A percentile compares a stretch with the other conserved stretches of the same genome.
Evolutionary conservation across 2,797 vertebrate genomes (phyloP).

Genomic region (Linurgus olivaceus): DNA sequence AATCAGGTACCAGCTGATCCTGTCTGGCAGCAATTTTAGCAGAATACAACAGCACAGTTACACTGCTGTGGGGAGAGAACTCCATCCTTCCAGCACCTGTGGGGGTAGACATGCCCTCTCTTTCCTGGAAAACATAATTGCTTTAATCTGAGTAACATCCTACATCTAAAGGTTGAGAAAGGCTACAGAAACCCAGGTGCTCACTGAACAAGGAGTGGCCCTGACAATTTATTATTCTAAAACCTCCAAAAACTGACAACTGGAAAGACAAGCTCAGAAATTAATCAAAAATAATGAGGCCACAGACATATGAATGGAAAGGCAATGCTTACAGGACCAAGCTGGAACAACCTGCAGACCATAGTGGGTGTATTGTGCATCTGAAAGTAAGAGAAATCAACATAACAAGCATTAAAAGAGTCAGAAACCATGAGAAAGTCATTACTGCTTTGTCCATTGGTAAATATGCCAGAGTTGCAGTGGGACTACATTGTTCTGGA

Average conservation of each 20-base stretch:
- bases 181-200: not conserved
- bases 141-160: not conserved
- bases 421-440: not conserved
- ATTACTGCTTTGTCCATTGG: not conserved
- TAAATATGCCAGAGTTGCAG: not conserved
- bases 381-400: not conserved
- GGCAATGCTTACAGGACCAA: not conserved
- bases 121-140: not conserved
- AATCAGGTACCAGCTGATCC: not conserved
- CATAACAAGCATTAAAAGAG: not conserved
- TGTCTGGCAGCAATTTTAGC: not conserved
- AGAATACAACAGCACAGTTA: not conserved
- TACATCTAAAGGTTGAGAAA: not conserved
- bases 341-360: not conserved
- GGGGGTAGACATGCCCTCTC: not conserved
- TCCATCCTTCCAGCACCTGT: not conserved
- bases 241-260: not conserved
- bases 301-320: not conserved
- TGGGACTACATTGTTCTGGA: not conserved
- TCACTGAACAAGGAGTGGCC: not conserved
- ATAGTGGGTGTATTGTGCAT: not conserved
- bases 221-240: not conserved
- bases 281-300: constrained; percentile 19
- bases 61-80: not conserved
- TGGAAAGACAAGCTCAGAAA: not conserved